Conservation (phyloP, 2,113 vertebrate species). For the cattle (Bos taurus) region DNA sequence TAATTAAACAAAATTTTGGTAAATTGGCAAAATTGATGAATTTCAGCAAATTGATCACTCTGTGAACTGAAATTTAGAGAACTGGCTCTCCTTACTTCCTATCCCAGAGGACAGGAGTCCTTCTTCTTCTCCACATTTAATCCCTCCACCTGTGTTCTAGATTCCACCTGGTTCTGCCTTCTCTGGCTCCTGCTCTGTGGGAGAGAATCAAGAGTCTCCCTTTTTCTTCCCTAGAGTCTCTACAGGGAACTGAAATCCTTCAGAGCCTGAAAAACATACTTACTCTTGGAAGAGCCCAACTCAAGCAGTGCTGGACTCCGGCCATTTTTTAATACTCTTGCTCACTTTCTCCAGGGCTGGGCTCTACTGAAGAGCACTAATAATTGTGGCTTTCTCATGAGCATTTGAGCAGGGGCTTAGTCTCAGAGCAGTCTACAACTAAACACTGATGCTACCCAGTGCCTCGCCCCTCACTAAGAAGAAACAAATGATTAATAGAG, state of each 20-base stretch:
- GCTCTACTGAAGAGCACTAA: not conserved
- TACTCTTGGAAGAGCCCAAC: conserved; percentile 30
- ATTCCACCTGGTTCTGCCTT: not conserved
- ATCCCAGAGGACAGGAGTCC: not conserved
- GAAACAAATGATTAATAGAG: not conserved
- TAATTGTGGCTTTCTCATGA: not conserved
- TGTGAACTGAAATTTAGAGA: conserved; percentile 14
- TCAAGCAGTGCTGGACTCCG: conserved; percentile 15
- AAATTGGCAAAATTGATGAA: conserved; percentile 23
- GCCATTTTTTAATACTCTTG: conserved; percentile 15
- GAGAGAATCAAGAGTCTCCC: conserved; percentile 9
- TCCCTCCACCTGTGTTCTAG: conserved; percentile 50
- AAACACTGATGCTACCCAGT: not conserved
- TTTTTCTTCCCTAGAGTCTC: conserved; percentile 27
- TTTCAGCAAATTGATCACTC: not conserved
- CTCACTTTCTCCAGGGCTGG: conserved; percentile 18
- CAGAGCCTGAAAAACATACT: conserved; percentile 38
- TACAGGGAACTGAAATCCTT: conserved; percentile 26
- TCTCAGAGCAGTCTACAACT: not conserved
- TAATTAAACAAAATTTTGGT: conserved; percentile 32
- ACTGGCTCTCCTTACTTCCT: conserved; percentile 1
- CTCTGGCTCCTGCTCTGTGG: conserved; percentile 33
- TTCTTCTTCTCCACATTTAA: not conserved
- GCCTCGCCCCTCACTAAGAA: not conserved
- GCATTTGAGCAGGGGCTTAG: not conserved